A percentile compares a stretch with the other conserved stretches of the same genome.
These are phyloP conservation scores for Odontomachus brunneus DNA, from an alignment of 1,140 invertebrate species.

Conservation along the genomic window DNA sequence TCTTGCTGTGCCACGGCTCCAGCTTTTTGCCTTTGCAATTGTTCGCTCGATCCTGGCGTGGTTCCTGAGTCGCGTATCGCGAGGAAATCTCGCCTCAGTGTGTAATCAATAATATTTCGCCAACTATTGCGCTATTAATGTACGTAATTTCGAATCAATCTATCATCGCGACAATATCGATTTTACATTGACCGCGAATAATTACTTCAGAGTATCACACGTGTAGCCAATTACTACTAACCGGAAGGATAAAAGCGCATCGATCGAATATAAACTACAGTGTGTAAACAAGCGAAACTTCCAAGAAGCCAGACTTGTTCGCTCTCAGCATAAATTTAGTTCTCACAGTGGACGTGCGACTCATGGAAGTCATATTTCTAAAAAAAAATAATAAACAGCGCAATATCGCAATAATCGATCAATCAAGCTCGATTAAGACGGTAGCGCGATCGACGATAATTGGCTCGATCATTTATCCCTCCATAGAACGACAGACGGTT, in stretches of 20 bases:
- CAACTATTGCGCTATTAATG: slow-evolving; percentile 55
- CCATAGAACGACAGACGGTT: slow-evolving; percentile 16
- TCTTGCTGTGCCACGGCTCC: slow-evolving; percentile 79
- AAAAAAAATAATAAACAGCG: not conserved
- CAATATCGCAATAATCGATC: slow-evolving; percentile 26
- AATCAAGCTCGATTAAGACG: slow-evolving; percentile 40
- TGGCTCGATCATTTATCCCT: slow-evolving; percentile 28
- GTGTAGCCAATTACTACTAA: too few species aligned
- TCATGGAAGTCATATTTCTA: not conserved
- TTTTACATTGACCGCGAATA: not conserved
- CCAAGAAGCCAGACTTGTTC: not conserved
- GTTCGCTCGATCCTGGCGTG: slow-evolving; percentile 76
- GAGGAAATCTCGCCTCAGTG: slow-evolving; percentile 60
- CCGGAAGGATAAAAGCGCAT: not conserved
- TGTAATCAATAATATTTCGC: slow-evolving; percentile 69
- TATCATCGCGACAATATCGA: slow-evolving; percentile 7
- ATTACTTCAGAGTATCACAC: not conserved
- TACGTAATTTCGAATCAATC: slow-evolving; percentile 33
- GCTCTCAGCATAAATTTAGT: not conserved
- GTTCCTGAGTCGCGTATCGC: slow-evolving; percentile 70
- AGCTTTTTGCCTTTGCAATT: slow-evolving; percentile 80
- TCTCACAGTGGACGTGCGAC: not conserved
- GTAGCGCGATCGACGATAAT: slow-evolving; percentile 3
- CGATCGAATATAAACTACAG: not conserved
- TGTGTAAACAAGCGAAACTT: not conserved